phyloP scores from a whole-genome alignment of 2,888 invertebrate genomes.

The Zygothrica quintamaculata region DNA sequence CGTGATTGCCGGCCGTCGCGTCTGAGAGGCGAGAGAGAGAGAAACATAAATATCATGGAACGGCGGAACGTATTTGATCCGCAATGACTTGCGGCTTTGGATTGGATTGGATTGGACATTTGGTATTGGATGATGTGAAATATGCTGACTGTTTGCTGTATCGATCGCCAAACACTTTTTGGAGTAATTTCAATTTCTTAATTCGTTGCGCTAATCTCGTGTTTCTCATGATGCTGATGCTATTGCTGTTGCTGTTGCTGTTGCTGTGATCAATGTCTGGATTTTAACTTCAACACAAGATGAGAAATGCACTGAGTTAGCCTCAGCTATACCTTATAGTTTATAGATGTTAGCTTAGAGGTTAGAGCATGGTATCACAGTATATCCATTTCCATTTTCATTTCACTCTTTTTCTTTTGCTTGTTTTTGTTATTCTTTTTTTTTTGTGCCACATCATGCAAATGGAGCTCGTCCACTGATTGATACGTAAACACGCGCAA shows the following conservation, averaged over 20 bases:
- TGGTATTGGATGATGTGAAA: constrained; percentile 49
- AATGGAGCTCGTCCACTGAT: constrained; percentile 72
- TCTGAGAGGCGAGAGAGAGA: constrained; percentile 26
- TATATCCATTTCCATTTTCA: constrained; percentile 37
- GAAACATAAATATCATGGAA: constrained; percentile 63
- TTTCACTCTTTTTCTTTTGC: too few species aligned
- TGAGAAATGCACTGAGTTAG: constrained; percentile 53
- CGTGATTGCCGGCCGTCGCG: constrained; percentile 49
- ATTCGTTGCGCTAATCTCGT: constrained; percentile 83
- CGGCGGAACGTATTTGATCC: constrained; percentile 76
- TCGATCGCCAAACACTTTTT: constrained; percentile 78
- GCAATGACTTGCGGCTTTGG: constrained; percentile 60
- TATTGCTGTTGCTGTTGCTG: too few species aligned
- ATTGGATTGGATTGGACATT: constrained; percentile 32
- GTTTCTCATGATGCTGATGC: constrained; percentile 74
- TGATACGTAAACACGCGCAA: constrained; percentile 77
- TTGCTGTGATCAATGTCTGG: constrained; percentile 61
- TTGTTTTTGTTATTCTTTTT: constrained; percentile 37
- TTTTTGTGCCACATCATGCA: constrained; percentile 70
- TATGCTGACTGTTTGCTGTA: constrained; percentile 74
- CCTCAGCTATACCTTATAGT: constrained; percentile 18
- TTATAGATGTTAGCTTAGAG: not conserved
- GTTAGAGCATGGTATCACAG: too few species aligned
- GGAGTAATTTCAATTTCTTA: constrained; percentile 81
- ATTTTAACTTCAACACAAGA: constrained; percentile 42